Conservation (phyloP, 2,888 invertebrate genomes). For the Octonoba sinensis region DNA sequence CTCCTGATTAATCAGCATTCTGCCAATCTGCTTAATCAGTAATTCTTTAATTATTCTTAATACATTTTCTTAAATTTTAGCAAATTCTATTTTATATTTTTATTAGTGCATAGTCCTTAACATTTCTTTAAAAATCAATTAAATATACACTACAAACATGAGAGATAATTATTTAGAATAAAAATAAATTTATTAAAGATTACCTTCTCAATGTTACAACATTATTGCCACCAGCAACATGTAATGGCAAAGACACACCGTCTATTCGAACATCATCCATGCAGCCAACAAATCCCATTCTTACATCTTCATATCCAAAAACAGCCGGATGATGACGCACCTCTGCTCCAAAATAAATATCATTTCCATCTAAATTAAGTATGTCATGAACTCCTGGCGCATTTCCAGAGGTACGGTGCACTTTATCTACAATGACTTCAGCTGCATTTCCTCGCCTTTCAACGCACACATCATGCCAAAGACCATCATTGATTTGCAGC, state of each 20-base stretch:
- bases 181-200: not conserved
- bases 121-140: too few species aligned
- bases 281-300: conserved; percentile 90
- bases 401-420: conserved; percentile 77
- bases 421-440: conserved; percentile 83
- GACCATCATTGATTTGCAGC: conserved; percentile 83
- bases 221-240: conserved; percentile 72
- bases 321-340: conserved; percentile 72
- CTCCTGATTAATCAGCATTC: too few species aligned
- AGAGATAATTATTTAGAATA: too few species aligned
- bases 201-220: conserved; percentile 59
- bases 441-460: conserved; percentile 86
- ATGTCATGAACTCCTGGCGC: conserved; percentile 86
- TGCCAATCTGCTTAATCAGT: too few species aligned
- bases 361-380: conserved; percentile 81
- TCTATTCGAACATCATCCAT: conserved; percentile 88
- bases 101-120: too few species aligned
- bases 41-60: too few species aligned
- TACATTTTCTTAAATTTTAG: too few species aligned
- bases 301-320: conserved; percentile 79
- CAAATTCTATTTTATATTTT: too few species aligned
- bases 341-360: conserved; percentile 72
- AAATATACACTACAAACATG: too few species aligned
- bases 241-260: conserved; percentile 81
- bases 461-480: conserved; percentile 83